These are phyloP conservation scores for Vollenhovia emeryi DNA, from an alignment of 1,140 invertebrate genomes.

Conservation along the genomic window DNA sequence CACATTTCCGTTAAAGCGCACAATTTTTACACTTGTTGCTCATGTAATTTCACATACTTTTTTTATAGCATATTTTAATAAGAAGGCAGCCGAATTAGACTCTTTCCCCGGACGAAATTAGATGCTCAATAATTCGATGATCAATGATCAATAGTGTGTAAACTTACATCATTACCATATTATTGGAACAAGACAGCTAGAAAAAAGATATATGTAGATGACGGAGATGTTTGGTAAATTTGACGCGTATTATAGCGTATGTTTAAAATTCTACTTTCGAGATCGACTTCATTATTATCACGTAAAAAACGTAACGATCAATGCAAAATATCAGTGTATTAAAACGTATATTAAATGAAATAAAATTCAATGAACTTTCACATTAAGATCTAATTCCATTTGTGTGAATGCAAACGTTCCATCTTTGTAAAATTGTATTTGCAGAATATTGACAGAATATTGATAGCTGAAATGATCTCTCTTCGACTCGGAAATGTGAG, in stretches of 20 bases:
- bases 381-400: background rate
- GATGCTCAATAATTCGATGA: background rate
- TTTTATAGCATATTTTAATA: background rate
- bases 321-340: background rate
- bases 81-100: background rate
- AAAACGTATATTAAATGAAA: too few relatives aligned
- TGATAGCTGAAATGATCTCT: background rate
- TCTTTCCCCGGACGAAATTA: background rate
- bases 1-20: background rate
- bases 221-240: background rate
- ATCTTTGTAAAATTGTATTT: background rate
- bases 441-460: slow-evolving; percentile 5
- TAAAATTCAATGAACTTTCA: slow-evolving; percentile 4
- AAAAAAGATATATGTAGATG: background rate
- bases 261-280: background rate
- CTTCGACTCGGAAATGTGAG: slow-evolving; percentile 14
- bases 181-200: background rate
- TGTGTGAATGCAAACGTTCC: background rate
- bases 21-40: background rate
- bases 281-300: background rate
- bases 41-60: background rate
- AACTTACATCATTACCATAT: background rate
- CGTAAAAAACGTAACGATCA: background rate
- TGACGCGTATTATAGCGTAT: background rate
- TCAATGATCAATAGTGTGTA: background rate